phyloP scores from a whole-genome alignment of 2,113 vertebrate species.

The Gorsachius goisagi region DNA sequence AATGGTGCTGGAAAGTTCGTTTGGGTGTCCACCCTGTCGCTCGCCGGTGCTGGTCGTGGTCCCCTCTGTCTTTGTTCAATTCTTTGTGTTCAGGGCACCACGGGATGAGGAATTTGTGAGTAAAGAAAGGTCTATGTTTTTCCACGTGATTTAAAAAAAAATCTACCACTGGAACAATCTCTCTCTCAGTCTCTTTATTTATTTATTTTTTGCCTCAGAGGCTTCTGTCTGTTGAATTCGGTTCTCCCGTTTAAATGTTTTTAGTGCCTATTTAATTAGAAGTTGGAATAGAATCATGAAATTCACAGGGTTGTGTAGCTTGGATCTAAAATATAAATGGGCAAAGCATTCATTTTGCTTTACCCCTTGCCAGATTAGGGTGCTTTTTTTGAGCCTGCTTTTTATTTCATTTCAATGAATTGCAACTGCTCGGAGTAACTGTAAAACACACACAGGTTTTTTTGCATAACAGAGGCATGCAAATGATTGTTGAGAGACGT shows the following conservation, averaged over 20 bases:
- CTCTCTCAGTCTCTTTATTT: slow-evolving; percentile 7
- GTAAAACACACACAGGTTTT: slow-evolving; percentile 8
- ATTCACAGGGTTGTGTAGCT: slow-evolving; percentile 44
- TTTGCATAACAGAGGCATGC: slow-evolving; percentile 58
- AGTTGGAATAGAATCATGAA: slow-evolving; percentile 61
- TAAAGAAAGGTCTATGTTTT: background rate
- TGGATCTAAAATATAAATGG: slow-evolving; percentile 26
- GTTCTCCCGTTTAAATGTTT: slow-evolving; percentile 58
- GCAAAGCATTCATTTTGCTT: slow-evolving; percentile 6
- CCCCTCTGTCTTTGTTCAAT: background rate
- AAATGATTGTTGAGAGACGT: slow-evolving; percentile 53
- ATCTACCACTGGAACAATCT: background rate
- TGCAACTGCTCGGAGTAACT: slow-evolving; percentile 49
- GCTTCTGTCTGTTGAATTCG: slow-evolving; percentile 51
- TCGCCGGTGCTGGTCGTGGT: accelerated
- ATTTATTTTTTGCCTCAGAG: slow-evolving; percentile 42
- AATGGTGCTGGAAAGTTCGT: background rate
- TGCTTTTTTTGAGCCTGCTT: slow-evolving; percentile 36
- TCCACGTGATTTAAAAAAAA: background rate
- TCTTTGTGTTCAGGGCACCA: background rate
- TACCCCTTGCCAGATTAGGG: slow-evolving; percentile 38
- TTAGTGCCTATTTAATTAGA: slow-evolving; percentile 74
- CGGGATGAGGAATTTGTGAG: background rate
- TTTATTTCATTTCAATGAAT: slow-evolving; percentile 65
- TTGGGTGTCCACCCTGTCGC: background rate